Conservation (phyloP, 2,113 vertebrate species). For the Steatornis caripensis region DNA sequence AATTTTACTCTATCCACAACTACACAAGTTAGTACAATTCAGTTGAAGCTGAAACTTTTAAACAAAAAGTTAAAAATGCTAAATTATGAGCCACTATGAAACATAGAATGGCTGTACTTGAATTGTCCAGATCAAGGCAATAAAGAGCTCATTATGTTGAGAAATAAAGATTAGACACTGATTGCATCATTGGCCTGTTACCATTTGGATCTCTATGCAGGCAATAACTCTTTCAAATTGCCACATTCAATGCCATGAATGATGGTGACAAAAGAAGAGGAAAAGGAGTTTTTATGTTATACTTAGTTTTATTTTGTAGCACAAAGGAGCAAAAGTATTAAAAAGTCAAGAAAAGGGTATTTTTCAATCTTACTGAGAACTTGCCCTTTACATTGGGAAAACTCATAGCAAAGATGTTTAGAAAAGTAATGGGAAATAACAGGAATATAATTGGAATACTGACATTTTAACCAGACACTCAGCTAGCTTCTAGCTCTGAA, state of each 20-base stretch:
- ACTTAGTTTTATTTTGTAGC: neutral
- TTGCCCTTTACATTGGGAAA: neutral
- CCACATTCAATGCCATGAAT: neutral
- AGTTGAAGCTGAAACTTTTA: neutral
- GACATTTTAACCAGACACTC: neutral
- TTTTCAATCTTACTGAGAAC: neutral
- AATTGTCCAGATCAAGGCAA: neutral
- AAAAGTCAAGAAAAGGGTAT: rapidly evolving
- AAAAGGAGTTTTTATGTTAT: neutral
- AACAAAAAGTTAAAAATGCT: neutral
- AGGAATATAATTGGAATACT: neutral
- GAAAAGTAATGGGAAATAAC: neutral
- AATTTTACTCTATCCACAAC: neutral
- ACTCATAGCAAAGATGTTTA: neutral
- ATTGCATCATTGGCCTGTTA: neutral
- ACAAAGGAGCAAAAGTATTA: neutral
- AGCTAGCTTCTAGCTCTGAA: neutral
- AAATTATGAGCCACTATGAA: neutral
- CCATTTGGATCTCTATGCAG: neutral
- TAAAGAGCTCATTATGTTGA: neutral
- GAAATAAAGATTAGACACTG: neutral
- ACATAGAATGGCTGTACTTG: neutral
- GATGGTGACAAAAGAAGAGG: neutral
- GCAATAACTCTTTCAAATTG: neutral
- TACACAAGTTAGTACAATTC: neutral